Base-by-base conservation (phyloP, 2,888 invertebrate genomes). In the Caenorhabditis angaria region DNA sequence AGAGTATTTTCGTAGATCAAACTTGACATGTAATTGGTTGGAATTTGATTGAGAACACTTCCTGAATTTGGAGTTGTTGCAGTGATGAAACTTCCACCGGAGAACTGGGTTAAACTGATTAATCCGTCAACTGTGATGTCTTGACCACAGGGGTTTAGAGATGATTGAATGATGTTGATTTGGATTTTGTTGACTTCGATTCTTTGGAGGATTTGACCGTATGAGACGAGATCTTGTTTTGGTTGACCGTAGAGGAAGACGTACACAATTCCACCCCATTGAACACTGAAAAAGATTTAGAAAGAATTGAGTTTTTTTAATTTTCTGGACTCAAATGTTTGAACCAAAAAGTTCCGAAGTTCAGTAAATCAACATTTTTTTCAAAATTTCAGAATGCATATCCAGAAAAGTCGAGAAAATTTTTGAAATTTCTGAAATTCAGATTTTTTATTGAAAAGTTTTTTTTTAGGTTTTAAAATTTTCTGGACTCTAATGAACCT, bases 111-210 rank as follows among this genome's bases (percentile, higher is more conserved):
- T 20, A 79, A 28, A 1, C 61, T 59, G 29, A 76, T 64, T 18
- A 79, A 53, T 10, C 76, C 78, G 35, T 75, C 76, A 18, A 70
- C 28, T 0, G 65, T 56, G 56, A 69, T 78, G 32, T 79, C 75
- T 27, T 73, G 56, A 0, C 81, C 81, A 55, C 81, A 81, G 10
- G 79, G 81, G 25, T 73, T 77, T 41, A 75, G 53, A 55, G 75
- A 68, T 20, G 77, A 75, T 48, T 81, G 79, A 0, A 81, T 72
- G 27, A 80, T 53, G 59, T 78, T 74, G 61, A 80, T 73, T 65
- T 76, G 76, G 24, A 71, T 75, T 58, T 66, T 68, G 61, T 71
- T 77, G 12, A 64, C 48, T 65, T 78, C 77, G 6, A 78, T 64
- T 58, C 73, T 59, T 24, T 72, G 62, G 10, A 78, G 28, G 35